phyloP scores from a whole-genome alignment of 2,888 invertebrate species.

The Hypsopygia costalis region DNA sequence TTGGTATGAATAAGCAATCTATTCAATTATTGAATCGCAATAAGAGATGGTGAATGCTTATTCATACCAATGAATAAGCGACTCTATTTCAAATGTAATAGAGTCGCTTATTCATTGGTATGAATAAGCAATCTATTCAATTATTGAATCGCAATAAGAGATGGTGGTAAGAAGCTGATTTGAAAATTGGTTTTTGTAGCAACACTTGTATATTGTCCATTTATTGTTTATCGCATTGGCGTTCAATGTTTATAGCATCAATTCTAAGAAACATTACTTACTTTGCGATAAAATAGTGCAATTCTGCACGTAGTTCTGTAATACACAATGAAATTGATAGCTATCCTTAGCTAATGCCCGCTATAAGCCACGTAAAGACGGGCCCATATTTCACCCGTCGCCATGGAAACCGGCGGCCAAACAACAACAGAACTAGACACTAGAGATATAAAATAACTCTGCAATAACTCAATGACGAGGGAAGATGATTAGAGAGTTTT shows the following conservation, averaged over 20 bases:
- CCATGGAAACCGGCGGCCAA: conserved; percentile 62
- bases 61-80: too few species aligned
- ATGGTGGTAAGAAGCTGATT: too few species aligned
- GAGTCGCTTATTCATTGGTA: too few species aligned
- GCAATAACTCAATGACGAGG: conserved; percentile 13
- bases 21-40: too few species aligned
- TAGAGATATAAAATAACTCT: conserved; percentile 27
- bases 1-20: too few species aligned
- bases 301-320: conserved; percentile 39
- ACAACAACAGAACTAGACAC: conserved; percentile 43
- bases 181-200: too few species aligned
- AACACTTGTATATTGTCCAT: too few species aligned
- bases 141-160: too few species aligned
- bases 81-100: too few species aligned
- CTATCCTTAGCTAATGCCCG: conserved; percentile 68
- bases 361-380: conserved; percentile 61
- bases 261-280: conserved; percentile 22
- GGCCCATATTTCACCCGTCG: conserved; percentile 69
- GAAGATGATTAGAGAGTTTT: conserved; percentile 1
- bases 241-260: conserved; percentile 21
- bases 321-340: conserved; percentile 54
- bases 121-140: too few species aligned
- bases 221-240: too few species aligned
- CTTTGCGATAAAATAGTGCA: conserved; percentile 27
- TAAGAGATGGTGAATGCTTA: too few species aligned